Percentiles rank a stretch among this genome's conserved stretches.
Conservation (phyloP, 2,113 vertebrate genomes). For the Pithys albifrons region DNA sequence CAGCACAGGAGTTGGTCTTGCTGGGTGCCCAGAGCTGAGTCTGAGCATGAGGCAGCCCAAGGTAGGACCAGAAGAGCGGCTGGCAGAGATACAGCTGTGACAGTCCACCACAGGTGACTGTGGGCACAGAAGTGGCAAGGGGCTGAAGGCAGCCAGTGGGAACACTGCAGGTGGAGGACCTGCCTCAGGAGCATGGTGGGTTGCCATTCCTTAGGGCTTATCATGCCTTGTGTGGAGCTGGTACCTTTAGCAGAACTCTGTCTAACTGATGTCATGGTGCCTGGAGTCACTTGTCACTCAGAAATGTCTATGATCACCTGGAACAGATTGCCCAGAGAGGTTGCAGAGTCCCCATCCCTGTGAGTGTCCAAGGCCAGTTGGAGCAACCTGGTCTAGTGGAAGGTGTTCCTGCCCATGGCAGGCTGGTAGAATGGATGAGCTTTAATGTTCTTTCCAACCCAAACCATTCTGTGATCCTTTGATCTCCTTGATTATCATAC, state of each 20-base stretch:
- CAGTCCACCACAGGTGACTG: rapidly evolving
- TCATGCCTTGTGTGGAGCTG: rapidly evolving
- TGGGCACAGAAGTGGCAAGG: no score
- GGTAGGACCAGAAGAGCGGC: background rate
- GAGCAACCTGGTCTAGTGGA: background rate
- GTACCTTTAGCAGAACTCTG: background rate
- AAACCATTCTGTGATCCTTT: background rate
- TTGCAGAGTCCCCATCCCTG: background rate
- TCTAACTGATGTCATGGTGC: no score
- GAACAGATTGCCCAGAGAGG: background rate
- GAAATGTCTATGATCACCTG: background rate
- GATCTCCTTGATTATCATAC: background rate
- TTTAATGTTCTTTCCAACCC: background rate
- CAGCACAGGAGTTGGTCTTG: background rate
- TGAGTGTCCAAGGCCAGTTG: background rate
- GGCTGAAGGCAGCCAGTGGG: background rate
- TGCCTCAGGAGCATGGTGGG: background rate
- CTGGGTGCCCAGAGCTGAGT: background rate
- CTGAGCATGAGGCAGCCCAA: background rate
- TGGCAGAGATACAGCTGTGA: rapidly evolving
- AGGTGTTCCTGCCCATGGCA: background rate
- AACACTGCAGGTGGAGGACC: background rate
- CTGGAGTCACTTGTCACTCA: background rate
- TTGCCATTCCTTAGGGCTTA: background rate
- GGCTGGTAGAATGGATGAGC: background rate